phyloP scores from a whole-genome alignment of 2,113 vertebrate species.

The Dunckerocampus dactyliophorus region DNA sequence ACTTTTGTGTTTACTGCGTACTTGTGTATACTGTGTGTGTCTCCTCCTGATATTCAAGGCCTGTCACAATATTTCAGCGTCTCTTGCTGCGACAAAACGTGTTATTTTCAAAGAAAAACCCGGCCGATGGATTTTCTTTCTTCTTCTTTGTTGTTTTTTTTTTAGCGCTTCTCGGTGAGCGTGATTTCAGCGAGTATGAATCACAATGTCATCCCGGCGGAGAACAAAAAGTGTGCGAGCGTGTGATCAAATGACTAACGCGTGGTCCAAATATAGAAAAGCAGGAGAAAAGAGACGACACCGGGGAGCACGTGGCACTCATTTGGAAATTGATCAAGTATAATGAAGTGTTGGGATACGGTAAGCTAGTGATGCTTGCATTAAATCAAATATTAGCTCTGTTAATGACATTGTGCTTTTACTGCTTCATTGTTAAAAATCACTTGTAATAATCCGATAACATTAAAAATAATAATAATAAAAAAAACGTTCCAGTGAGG shows the following conservation, averaged over 20 bases:
- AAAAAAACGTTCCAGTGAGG: too few relatives aligned
- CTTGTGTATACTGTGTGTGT: too few relatives aligned
- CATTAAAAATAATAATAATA: too few relatives aligned
- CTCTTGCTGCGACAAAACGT: not conserved
- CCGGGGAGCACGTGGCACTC: not conserved
- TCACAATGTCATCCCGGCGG: slow-evolving; percentile 23
- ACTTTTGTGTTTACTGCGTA: too few relatives aligned
- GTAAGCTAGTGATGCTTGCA: too few relatives aligned
- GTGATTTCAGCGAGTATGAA: slow-evolving; percentile 39
- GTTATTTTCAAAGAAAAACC: not conserved
- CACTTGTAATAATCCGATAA: too few relatives aligned
- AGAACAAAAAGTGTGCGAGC: slow-evolving; percentile 31
- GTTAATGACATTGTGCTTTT: too few relatives aligned
- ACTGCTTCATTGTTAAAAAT: too few relatives aligned
- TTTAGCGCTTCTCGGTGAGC: not conserved
- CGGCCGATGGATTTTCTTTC: too few relatives aligned
- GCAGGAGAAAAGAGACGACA: slow-evolving; percentile 13
- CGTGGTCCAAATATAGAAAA: slow-evolving; percentile 26
- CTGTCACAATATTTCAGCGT: slow-evolving; percentile 5
- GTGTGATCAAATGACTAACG: slow-evolving; percentile 46
- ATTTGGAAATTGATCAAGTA: slow-evolving; percentile 2
- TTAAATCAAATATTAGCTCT: too few relatives aligned
- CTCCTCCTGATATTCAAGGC: not conserved
- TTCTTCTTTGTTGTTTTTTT: not conserved
- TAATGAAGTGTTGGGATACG: not conserved